Percentiles rank a stretch among this genome's conserved stretches.
These are phyloP conservation scores for Regulus satrapa DNA, from an alignment of 2,113 vertebrate genomes.

Conservation along the genomic window DNA sequence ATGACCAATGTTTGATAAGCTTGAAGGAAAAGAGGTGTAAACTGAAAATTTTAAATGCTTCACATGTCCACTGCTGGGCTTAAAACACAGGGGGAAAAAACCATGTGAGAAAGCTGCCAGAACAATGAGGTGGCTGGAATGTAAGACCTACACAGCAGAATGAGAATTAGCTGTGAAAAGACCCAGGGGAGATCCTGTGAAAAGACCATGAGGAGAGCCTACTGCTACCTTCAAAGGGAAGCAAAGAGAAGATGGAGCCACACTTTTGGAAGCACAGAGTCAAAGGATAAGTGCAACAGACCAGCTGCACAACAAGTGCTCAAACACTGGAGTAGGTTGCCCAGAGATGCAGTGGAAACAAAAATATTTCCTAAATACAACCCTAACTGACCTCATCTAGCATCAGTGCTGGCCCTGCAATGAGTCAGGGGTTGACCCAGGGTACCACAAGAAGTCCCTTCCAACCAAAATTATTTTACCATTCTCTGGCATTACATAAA, in stretches of 20 bases:
- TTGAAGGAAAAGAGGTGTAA: neutral
- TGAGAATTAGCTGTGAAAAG: neutral
- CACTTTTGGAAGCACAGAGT: neutral
- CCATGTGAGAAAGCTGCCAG: neutral
- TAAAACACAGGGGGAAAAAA: neutral
- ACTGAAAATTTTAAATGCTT: neutral
- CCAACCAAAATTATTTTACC: neutral
- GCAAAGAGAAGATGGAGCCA: neutral
- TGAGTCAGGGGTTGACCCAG: neutral
- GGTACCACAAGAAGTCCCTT: neutral
- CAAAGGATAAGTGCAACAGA: neutral
- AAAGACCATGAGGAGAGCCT: neutral
- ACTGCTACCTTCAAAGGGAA: neutral
- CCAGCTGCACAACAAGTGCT: neutral
- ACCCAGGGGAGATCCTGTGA: neutral
- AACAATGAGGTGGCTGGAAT: neutral
- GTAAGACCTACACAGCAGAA: neutral
- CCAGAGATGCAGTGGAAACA: neutral
- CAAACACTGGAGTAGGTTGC: neutral
- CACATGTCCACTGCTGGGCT: neutral
- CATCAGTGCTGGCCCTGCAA: neutral
- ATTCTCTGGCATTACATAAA: neutral
- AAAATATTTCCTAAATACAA: neutral
- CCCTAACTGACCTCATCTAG: neutral
- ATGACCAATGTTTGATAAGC: neutral